phyloP scores from a whole-genome alignment of 1,140 invertebrate species.

The Saccostrea glomerata region DNA sequence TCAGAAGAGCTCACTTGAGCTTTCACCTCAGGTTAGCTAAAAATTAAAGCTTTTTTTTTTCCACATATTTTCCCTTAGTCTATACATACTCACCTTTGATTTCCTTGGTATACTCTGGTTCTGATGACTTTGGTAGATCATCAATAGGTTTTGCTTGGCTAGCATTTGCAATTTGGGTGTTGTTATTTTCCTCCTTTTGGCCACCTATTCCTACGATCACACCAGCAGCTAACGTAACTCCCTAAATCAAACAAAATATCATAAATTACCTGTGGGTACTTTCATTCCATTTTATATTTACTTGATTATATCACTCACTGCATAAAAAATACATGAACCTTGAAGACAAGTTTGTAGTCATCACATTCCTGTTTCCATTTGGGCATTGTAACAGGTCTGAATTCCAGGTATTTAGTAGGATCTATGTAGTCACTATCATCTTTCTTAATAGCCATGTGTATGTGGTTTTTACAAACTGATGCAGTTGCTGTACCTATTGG shows the following conservation, averaged over 20 bases:
- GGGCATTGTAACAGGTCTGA: conserved; percentile 49
- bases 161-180: conserved; percentile 50
- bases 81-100: conserved; percentile 40
- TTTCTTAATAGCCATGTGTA: conserved; percentile 63
- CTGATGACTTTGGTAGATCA: background rate
- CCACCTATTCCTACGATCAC: conserved; percentile 59
- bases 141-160: background rate
- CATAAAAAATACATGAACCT: background rate
- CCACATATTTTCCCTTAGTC: too few relatives aligned
- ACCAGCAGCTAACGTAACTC: conserved; percentile 54
- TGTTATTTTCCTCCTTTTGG: conserved; percentile 40
- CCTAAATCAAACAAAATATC: conserved; percentile 42
- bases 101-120: conserved; percentile 45
- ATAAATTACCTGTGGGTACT: too few relatives aligned
- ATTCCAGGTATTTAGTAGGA: conserved; percentile 60
- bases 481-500: conserved; percentile 54
- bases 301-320: too few relatives aligned
- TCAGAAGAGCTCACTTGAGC: too few relatives aligned
- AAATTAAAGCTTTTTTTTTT: too few relatives aligned
- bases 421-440: conserved; percentile 53
- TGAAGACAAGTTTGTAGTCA: conserved; percentile 65
- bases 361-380: conserved; percentile 67
- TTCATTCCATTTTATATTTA: too few relatives aligned
- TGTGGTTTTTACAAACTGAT: conserved; percentile 62
- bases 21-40: too few relatives aligned